phyloP scores from a whole-genome alignment of 2,888 invertebrate genomes.

The Sisyra nigra region DNA sequence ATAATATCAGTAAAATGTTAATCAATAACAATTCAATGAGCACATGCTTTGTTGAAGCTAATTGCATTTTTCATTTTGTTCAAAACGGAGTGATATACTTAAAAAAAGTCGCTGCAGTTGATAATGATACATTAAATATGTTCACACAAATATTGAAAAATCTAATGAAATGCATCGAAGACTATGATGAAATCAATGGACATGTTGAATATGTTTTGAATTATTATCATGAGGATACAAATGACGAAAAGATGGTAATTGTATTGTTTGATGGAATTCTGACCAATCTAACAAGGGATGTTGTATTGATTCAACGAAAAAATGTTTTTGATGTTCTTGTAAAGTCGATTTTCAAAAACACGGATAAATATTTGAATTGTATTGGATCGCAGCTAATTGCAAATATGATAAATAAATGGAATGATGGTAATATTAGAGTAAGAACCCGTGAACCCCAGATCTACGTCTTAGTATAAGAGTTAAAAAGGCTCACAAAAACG shows the following conservation, averaged over 20 bases:
- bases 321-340: constrained; percentile 20
- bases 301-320: constrained; percentile 21
- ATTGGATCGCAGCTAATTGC: constrained; percentile 32
- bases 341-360: constrained; percentile 17
- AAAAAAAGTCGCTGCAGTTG: constrained; percentile 15
- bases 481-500: too few species aligned
- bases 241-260: constrained; percentile 20
- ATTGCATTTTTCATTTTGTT: constrained; percentile 3
- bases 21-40: too few species aligned
- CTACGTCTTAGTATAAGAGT: too few species aligned
- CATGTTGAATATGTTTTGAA: constrained; percentile 21
- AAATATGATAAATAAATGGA: constrained; percentile 39
- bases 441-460: too few species aligned
- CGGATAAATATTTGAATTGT: constrained; percentile 24
- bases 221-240: constrained; percentile 20
- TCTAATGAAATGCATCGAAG: constrained; percentile 24
- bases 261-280: constrained; percentile 35
- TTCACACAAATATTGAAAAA: constrained; percentile 28
- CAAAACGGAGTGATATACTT: constrained; percentile 21
- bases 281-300: constrained; percentile 28
- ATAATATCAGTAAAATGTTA: too few species aligned
- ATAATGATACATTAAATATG: constrained; percentile 21
- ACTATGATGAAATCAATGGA: constrained; percentile 27
- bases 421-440: constrained; percentile 13
- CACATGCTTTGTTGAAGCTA: too few species aligned